These are phyloP conservation scores for Plectrocnemia conspersa DNA, from an alignment of 1,140 invertebrate genomes.

Conservation along the genomic window DNA sequence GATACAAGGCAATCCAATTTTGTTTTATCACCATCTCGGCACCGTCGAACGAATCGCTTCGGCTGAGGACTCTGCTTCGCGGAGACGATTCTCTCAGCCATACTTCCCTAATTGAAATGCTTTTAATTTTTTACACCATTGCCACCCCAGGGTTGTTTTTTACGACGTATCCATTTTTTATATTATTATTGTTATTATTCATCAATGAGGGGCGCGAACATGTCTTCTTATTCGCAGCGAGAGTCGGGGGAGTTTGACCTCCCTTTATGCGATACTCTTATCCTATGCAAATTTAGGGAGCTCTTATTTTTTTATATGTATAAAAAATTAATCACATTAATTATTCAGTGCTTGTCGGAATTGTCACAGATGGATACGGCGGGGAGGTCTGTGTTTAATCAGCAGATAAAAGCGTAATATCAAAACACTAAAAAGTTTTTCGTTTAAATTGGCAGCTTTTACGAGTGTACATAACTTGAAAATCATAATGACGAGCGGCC, in stretches of 20 bases:
- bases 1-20: constrained; percentile 22
- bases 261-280: no score
- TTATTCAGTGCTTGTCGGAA: no score
- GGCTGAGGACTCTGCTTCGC: neutral
- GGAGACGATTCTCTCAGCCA: constrained; percentile 11
- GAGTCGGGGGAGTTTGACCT: constrained; percentile 11
- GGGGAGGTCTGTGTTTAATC: no score
- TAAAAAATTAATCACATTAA: no score
- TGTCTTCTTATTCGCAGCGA: neutral
- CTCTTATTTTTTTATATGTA: no score
- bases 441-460: no score
- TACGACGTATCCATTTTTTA: constrained; percentile 21
- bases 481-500: no score
- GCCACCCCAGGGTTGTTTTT: constrained; percentile 14
- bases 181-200: constrained; percentile 19
- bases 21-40: constrained; percentile 14
- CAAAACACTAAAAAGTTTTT: no score
- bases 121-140: constrained; percentile 33
- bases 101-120: constrained; percentile 33
- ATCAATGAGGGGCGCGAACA: constrained; percentile 17
- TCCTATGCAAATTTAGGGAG: no score
- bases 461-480: no score
- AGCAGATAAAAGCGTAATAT: no score
- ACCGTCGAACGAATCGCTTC: neutral
- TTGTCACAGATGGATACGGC: no score